Evolutionary conservation across 2,888 invertebrate species (phyloP), one percentile per base, ranked within the genome.

Genomic region (Acheta domesticus): DNA sequence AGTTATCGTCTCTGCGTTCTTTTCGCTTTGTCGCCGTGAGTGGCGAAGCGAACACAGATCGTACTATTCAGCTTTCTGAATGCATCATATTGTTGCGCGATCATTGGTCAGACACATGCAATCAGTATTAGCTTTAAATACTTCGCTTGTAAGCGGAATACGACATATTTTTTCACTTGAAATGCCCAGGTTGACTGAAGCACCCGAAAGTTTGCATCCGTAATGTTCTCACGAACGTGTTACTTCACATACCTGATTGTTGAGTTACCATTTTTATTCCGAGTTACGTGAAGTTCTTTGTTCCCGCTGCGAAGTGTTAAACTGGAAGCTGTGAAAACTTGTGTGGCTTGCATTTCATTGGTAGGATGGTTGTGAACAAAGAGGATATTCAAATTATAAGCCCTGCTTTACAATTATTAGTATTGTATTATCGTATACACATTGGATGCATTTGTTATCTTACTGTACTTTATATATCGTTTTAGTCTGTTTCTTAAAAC

Each of bases 381-480:
- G 21, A n/a, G 48, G 73, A 73, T 74, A 16, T 77, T 49, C 49
- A 77, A 21, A 49, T 77, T 49, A 21, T 78, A 74, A 78, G 48
- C 12, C 74, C 48, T 50, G 50, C 50, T 23, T 49, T 77, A 50
- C 21, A 50, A 48, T 77, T 77, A 50, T 77, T 77, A 77, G 77
- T 49, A 23, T 77, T 77, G 49, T 21, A 77, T 77, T 77, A 36
- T 36, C 36, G 62, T 62, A 62, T 62, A n/a, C 62, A n/a, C 14
- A 62, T 62, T 62, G 62, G 62, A 62, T 62, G 62, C 76, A 76
- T 79, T 79, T 62, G 62, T 79, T 36, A 36, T 48, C 49, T 76
- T 50, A 50, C 79, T 79, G 79, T 79, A 76, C 76, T 62, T 79
- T 75, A 76, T 49, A 76, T 48, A 76, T 48, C 36, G 36, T 36